Evolutionary conservation across 1,140 invertebrate species (phyloP).

Genomic region (Drosophila micromelanica): DNA sequence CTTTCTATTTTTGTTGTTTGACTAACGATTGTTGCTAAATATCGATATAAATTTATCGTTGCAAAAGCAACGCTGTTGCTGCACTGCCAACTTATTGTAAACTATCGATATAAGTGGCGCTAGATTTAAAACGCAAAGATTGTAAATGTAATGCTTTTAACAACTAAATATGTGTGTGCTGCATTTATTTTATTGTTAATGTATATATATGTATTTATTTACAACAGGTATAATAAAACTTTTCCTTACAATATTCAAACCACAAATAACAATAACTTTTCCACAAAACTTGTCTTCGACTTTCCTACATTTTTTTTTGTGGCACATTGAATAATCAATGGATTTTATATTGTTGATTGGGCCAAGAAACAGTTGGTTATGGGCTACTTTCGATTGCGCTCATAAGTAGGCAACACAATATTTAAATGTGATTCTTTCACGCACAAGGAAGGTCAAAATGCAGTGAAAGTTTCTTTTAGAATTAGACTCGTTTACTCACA

Average conservation of each 20-base stretch:
- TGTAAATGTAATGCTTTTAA: no score
- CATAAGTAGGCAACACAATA: conserved; percentile 53
- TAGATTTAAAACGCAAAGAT: conserved; percentile 1
- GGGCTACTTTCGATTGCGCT: conserved; percentile 37
- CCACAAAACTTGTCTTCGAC: background rate
- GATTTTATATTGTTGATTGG: conserved; percentile 36
- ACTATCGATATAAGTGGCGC: background rate
- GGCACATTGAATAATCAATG: conserved; percentile 66
- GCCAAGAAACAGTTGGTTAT: conserved; percentile 35
- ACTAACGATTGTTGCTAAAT: conserved; percentile 14
- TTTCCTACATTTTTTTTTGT: background rate
- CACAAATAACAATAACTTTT: background rate
- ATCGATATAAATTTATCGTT: conserved; percentile 27
- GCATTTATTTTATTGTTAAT: no score
- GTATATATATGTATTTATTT: no score
- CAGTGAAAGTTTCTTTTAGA: conserved; percentile 39
- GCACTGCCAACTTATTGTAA: conserved; percentile 27
- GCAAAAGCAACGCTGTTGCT: conserved; percentile 13
- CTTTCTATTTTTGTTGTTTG: conserved; percentile 3
- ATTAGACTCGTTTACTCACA: conserved; percentile 61
- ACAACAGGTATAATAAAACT: background rate
- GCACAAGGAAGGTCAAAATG: conserved; percentile 52
- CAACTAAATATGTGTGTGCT: no score
- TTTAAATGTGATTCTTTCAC: conserved; percentile 16
- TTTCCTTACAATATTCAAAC: conserved; percentile 1